Evolutionary conservation across 2,888 invertebrate genomes (phyloP), one percentile per base, ranked within the genome.

Genomic region (Himalopsyche japonica): DNA sequence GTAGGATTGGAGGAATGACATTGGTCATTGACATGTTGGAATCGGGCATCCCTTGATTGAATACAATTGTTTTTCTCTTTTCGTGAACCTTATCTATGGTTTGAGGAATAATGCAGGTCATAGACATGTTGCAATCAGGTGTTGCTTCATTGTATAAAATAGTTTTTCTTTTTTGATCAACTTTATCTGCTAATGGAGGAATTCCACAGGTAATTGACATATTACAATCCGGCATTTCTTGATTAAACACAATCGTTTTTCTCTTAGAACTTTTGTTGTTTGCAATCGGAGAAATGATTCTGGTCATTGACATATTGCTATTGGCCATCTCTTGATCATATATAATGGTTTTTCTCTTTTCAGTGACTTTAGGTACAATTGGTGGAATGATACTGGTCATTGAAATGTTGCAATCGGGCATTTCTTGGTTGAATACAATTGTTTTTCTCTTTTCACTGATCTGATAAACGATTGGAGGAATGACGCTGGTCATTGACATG

Each of bases 271-370:
- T 7, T 10, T 0, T 8, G 10, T 37, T 37, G 10, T 37, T 1
- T 37, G 10, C 0, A 1, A 37, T 37, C 10, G 15, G 43, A 47
- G 79, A 24, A 34, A 32, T 37, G n/a, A 57, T 70, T 30, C 30
- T 43, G 0, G 82, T 84, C 76, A 84, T 79, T 0, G 84, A 82
- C 82, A 84, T 84, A 27, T 84, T 57, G 76, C 79, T 76, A 37
- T 84, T 78, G 12, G 76, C 32, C 47, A 34, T 81, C 15, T 78
- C n/a, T 20, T 48, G 5, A 7, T 37, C 10, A 8, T 5, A 37
- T 3, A 37, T 1, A 37, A 37, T 8, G 7, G 37, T 37, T 37
- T 37, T 37, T 7, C 37, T 37, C 0, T 37, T 37, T 37, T 37
- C 37, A 37, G 6, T 10, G 8, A 4, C 3, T 7, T 37, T 37